These are phyloP conservation scores for Myanophis thanlyinensis DNA, from an alignment of 2,113 vertebrate species.

Conservation along the genomic window DNA sequence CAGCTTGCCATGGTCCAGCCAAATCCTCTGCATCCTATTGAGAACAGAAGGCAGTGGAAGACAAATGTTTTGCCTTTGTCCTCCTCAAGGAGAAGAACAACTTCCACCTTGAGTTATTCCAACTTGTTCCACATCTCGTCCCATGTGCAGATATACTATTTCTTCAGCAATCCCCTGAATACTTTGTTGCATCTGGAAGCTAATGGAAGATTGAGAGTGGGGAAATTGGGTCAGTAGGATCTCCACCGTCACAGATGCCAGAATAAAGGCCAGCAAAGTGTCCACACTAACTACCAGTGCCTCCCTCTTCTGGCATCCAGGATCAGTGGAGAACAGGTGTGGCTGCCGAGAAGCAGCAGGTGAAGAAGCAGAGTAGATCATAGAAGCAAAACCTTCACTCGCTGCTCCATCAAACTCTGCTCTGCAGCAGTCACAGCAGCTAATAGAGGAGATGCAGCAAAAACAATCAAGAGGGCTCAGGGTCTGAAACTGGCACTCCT, in stretches of 20 bases:
- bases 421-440: not conserved
- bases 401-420: not conserved
- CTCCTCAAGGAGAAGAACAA: not conserved
- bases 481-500: not conserved
- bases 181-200: not conserved
- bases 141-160: not conserved
- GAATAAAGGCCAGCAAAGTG: not conserved
- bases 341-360: not conserved
- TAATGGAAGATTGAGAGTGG: not conserved
- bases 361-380: not conserved
- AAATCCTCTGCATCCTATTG: not conserved
- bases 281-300: not conserved
- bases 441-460: not conserved
- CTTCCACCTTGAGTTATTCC: not conserved
- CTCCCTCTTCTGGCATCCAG: not conserved
- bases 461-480: not conserved
- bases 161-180: not conserved
- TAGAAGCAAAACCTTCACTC: not conserved
- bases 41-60: not conserved
- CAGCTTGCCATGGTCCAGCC: no score
- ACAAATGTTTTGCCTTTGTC: not conserved
- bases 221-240: not conserved
- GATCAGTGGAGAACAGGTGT: not conserved
- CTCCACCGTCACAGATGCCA: not conserved
- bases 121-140: not conserved